Base-by-base conservation (phyloP, 2,113 vertebrate species). In the Maccullochella peelii region DNA sequence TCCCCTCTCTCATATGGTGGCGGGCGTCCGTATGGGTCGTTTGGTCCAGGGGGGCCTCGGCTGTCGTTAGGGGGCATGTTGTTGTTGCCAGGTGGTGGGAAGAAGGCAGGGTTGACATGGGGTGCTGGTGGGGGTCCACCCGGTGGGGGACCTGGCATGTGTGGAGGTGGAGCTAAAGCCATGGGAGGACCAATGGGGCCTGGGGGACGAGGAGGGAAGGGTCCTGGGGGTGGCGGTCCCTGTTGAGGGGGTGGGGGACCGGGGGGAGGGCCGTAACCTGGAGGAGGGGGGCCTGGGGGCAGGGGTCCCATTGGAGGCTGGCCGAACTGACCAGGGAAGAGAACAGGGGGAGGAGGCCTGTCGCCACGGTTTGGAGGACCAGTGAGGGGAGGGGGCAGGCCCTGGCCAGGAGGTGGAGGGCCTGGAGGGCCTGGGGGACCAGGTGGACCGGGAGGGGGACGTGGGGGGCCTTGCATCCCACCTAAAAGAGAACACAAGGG, bases 91-190 rank as follows among this genome's bases (percentile, higher is more conserved):
- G 98, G 98, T 50, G 98, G 98, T 82, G 98, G 98, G 88, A 99
- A 99, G 93, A 99, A 99, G 85, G 98, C 98, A 21, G 98, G 98
- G 95, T 99, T 99, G 92, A 99, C 98, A 75, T 99, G 98, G 44
- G 98, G 98, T 77, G 98, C 98, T 2, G 98, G 98, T 58, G 98
- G 98, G 8, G 98, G 98, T 69, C 97, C 98, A 89, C 98, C 98
- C 75, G 98, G 98, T 7, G 98, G 98, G 58, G 98, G 98, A 70
- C 98, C 98, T 68, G 97, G 96, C 95, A 99, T 96, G 93, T 99
- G 98, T 55, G 98, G 98, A 85, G 98, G 98, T 82, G 98, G 98
- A 70, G 97, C 98, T 71, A 99, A 94, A 92, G 97, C 97, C 93
- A 99, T 95, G 52, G 98, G 98, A 2, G 98, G 98, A 59, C 97